A percentile compares a stretch with the other conserved stretches of the same genome.
Evolutionary conservation across 30 jellyfish, hydroid and myxozoan genomes (phyloP).

Genomic region (Aurelia aurita complex sp. Pacific): DNA sequence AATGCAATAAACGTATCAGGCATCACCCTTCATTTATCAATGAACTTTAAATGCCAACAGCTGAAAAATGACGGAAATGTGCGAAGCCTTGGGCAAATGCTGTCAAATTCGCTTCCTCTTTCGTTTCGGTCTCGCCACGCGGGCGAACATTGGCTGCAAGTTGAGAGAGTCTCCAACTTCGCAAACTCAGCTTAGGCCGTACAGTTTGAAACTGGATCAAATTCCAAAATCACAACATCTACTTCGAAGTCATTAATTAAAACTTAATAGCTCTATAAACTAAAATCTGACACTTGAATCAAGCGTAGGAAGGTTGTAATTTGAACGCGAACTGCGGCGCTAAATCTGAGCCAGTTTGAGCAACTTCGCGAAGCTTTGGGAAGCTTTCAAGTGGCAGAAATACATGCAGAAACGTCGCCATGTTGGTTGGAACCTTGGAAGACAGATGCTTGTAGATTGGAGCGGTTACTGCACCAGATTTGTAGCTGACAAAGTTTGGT

Average conservation of each 20-base stretch:
- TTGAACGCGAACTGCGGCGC: conserved; percentile 8
- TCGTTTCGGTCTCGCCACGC: too few relatives aligned
- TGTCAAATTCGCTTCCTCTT: too few relatives aligned
- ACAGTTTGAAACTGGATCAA: not conserved
- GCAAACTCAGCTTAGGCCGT: too few relatives aligned
- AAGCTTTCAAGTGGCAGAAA: not conserved
- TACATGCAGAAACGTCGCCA: not conserved
- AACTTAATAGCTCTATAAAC: conserved; percentile 25
- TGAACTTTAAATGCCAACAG: too few relatives aligned
- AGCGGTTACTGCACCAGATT: not conserved
- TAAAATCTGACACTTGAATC: conserved; percentile 41
- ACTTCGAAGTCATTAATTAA: conserved; percentile 26
- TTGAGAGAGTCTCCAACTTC: too few relatives aligned
- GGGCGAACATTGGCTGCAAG: too few relatives aligned
- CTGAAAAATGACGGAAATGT: too few relatives aligned
- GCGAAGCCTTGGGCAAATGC: too few relatives aligned
- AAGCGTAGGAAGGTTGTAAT: conserved; percentile 1
- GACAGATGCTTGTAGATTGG: not conserved
- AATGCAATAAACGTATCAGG: too few relatives aligned
- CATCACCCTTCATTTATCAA: too few relatives aligned
- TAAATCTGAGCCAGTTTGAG: too few relatives aligned
- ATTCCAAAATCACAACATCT: conserved; percentile 1
- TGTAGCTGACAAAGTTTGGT: conserved; percentile 12
- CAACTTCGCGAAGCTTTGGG: not conserved
- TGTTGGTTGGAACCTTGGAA: not conserved